Base-by-base conservation (phyloP, 2,797 vertebrate species). In the Clarias pachynema region DNA sequence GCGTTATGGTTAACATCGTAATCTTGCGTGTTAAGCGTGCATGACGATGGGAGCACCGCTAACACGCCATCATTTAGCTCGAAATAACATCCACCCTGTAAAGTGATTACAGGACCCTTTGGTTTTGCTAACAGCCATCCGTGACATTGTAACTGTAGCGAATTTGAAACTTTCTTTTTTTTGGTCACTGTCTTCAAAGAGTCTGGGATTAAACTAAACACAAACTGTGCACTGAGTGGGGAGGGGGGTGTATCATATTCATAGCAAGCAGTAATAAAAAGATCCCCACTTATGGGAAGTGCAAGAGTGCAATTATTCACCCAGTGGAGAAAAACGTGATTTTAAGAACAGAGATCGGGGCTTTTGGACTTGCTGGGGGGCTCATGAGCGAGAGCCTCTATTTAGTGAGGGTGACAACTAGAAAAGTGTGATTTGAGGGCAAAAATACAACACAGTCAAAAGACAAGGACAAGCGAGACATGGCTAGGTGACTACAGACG, bases 351-450 rank as follows among this genome's bases (percentile, higher is more conserved):
- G 18, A 70, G 73, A 84, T 66, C 65, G 12, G 60, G 8, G 59
- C 53, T 78, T 83, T 22, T 12, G 57, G 63, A 26, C 12, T 15
- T 78, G 77, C 77, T 63, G 16, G 57, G 57, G 68, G 85, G 85
- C 29, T 72, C 37, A 75, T 22, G 26, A 69, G 69, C 12, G 7
- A 78, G 31, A 15, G 26, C 88, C 89, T 91, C 87, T 93, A 92
- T 94, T 92, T 87, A 44, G 89, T 90, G 89, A 90, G 88, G 15
- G 89, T 94, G 93, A 93, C 92, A 91, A 75, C 89, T 90, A 73
- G 87, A 82, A 75, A 86, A 91, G 92, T 91, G 89, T 86, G 63
- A 49, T 77, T 84, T 88, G 89, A 86, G 88, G 80, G 85, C 49
- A 89, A 90, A 89, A 88, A 81, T 87, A 78, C 88, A 84, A 78